Evolutionary conservation across 2,113 vertebrate genomes (phyloP), one percentile per base, ranked within the genome.

Genomic region (Paedocypris sp.): DNA sequence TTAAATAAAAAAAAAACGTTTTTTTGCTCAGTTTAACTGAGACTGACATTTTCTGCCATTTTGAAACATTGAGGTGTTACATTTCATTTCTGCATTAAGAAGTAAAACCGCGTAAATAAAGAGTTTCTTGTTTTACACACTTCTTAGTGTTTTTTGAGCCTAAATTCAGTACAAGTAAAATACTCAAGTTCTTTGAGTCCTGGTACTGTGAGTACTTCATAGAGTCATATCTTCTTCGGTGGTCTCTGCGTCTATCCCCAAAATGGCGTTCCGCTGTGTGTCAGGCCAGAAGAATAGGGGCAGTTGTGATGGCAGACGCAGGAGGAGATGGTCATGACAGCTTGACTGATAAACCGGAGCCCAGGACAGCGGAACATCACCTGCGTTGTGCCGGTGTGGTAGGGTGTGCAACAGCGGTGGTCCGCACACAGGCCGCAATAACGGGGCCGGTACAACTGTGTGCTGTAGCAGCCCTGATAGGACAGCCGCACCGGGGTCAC

Each of bases 221-320:
- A 26, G 10, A 26, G 29, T 22, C 18, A 53, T n/a, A n/a, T 11
- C 31, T 31, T 32, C 7, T 19, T 33, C 12, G 16, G 11, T 36
- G n/a, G 46, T 33, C 5, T 22, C 19, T 2, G 46, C 46, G 35
- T 60, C 60, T 62, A 57, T 18, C 31, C 50, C 58, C 23, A 46
- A 31, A 53, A 28, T 3, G 3, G 19, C 29, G 22, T 42, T 4
- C 1, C 18, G 76, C 66, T 50, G 16, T 52, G 77, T 38, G 75
- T 73, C 42, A 66, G 50, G 39, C 12, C 29, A 29, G 42, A n/a
- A 10, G 47, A 36, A 26, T 63, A 12, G 18, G 83, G 81, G 62
- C 86, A 87, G 77, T 78, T 80, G 60, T 73, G 57, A 46, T 86
- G 82, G 54, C 86, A 87, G 18, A 54, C 64, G n/a, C 86, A 87